Evolutionary conservation across 2,888 invertebrate genomes (phyloP).

Genomic region (Hipparchia semele): DNA sequence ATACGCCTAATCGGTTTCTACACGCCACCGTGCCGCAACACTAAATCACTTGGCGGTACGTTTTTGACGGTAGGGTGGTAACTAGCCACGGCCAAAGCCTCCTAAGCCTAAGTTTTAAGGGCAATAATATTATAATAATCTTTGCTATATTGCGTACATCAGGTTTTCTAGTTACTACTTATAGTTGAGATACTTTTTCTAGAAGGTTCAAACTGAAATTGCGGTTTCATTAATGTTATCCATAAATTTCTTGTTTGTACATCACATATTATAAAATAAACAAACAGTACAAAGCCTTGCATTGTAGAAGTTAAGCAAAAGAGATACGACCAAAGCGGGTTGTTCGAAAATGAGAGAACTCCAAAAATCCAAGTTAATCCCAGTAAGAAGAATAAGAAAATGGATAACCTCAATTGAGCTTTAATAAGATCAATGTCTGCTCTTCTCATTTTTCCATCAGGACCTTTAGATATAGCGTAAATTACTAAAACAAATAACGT

Average conservation of each 20-base stretch:
- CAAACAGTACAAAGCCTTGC: conserved; percentile 84
- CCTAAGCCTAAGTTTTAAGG: no score
- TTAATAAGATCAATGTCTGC: conserved; percentile 66
- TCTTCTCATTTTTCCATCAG: conserved; percentile 75
- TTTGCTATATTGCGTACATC: no score
- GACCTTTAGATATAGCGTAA: conserved; percentile 75
- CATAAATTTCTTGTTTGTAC: conserved; percentile 79
- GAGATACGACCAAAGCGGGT: conserved; percentile 82
- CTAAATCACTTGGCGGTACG: no score
- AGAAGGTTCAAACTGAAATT: conserved; percentile 54
- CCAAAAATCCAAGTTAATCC: conserved; percentile 86
- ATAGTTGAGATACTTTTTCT: conserved; percentile 66
- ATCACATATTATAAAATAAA: conserved; percentile 84
- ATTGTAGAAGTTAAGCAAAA: conserved; percentile 85
- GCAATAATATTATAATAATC: no score
- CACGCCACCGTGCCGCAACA: no score
- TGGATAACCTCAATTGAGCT: conserved; percentile 81
- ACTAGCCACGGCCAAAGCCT: no score
- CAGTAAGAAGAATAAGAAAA: conserved; percentile 83
- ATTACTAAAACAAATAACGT: conserved; percentile 81
- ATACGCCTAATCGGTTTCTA: no score
- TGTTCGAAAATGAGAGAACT: conserved; percentile 76
- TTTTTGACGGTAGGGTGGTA: no score
- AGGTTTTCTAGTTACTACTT: conserved; percentile 45
- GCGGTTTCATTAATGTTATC: conserved; percentile 70